Percentiles rank a stretch among this genome's conserved stretches.
These are phyloP conservation scores for Hylaea fasciaria DNA, from an alignment of 2,888 invertebrate genomes.

Conservation along the genomic window DNA sequence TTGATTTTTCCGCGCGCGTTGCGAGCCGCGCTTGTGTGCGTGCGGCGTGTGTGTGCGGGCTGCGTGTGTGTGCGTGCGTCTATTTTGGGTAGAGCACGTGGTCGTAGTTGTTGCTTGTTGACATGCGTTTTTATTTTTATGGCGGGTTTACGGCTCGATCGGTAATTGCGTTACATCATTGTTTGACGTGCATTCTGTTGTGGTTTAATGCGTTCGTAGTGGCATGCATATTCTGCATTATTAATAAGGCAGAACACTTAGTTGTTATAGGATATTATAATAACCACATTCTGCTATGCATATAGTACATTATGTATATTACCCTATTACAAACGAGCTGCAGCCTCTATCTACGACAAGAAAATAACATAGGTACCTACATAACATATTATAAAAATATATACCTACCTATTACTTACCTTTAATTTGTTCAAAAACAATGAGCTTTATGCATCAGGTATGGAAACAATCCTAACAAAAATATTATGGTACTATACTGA, in stretches of 20 bases:
- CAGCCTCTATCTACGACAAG: too few relatives aligned
- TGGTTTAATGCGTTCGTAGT: slow-evolving; percentile 38
- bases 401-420: too few relatives aligned
- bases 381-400: too few relatives aligned
- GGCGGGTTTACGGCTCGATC: slow-evolving; percentile 64
- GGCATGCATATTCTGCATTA: slow-evolving; percentile 19
- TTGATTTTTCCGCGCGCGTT: slow-evolving; percentile 82
- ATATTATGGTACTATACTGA: too few relatives aligned
- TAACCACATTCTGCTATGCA: too few relatives aligned
- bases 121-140: slow-evolving; percentile 82
- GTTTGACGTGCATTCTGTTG: slow-evolving; percentile 50
- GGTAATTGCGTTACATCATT: slow-evolving; percentile 72
- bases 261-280: too few relatives aligned
- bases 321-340: too few relatives aligned
- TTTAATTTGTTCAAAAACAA: too few relatives aligned
- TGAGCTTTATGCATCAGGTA: too few relatives aligned
- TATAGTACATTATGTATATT: too few relatives aligned
- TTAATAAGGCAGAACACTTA: neutral
- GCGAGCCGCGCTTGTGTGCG: slow-evolving; percentile 54
- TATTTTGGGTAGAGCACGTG: slow-evolving; percentile 83
- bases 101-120: slow-evolving; percentile 81
- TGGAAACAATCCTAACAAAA: too few relatives aligned
- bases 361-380: too few relatives aligned
- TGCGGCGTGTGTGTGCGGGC: slow-evolving; percentile 57
- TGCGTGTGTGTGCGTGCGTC: slow-evolving; percentile 69